These are phyloP conservation scores for Glyphotaelius pellucidus DNA, from an alignment of 2,888 invertebrate species.

Conservation along the genomic window DNA sequence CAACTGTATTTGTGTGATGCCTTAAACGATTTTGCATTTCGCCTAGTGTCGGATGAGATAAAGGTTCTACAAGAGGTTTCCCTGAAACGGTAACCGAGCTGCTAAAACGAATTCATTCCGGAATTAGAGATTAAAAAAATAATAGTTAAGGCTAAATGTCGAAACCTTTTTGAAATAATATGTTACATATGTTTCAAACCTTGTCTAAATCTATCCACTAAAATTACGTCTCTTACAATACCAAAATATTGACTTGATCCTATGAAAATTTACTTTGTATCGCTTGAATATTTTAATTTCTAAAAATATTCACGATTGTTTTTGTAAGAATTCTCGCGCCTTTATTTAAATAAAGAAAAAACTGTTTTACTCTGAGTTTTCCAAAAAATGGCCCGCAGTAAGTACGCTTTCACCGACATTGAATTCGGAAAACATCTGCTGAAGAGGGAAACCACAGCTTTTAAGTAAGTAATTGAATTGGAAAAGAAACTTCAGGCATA, in stretches of 20 bases:
- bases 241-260: background rate
- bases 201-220: background rate
- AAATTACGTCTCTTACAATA: background rate
- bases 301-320: background rate
- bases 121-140: too few relatives aligned
- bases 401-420: background rate
- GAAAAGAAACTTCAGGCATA: background rate
- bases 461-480: background rate
- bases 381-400: background rate
- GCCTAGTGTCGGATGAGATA: too few relatives aligned
- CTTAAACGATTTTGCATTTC: too few relatives aligned
- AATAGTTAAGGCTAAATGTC: too few relatives aligned
- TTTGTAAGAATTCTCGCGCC: background rate
- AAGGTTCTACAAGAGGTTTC: too few relatives aligned
- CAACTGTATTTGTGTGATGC: too few relatives aligned
- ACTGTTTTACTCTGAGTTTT: background rate
- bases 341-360: background rate
- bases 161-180: too few relatives aligned
- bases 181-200: background rate
- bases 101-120: too few relatives aligned
- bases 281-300: background rate
- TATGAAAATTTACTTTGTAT: background rate
- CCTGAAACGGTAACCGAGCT: too few relatives aligned
- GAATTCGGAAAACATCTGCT: background rate
- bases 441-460: background rate